These are phyloP conservation scores for Asobara japonica DNA, from an alignment of 1,140 invertebrate species.

Conservation along the genomic window DNA sequence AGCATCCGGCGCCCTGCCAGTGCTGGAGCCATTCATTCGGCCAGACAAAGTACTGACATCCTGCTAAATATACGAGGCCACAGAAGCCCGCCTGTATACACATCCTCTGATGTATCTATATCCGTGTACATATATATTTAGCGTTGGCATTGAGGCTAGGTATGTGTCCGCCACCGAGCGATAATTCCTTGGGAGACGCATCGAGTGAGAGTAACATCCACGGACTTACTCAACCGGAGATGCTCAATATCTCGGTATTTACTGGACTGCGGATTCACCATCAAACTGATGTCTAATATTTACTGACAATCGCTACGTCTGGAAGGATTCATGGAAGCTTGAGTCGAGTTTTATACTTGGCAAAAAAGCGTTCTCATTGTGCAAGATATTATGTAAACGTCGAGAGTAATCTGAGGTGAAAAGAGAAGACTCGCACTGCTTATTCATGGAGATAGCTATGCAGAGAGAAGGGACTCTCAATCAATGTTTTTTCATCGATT, in stretches of 20 bases:
- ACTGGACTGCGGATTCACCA: background rate
- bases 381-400: too few relatives aligned
- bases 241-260: slow-evolving; percentile 11
- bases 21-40: slow-evolving; percentile 49
- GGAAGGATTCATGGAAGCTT: background rate
- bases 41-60: slow-evolving; percentile 56
- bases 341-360: too few relatives aligned
- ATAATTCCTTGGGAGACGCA: slow-evolving; percentile 25
- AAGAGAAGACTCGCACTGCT: too few relatives aligned
- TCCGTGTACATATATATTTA: slow-evolving; percentile 18
- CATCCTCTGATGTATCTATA: slow-evolving; percentile 20
- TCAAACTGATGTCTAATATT: background rate
- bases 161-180: background rate
- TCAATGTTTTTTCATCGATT: too few relatives aligned
- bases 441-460: too few relatives aligned
- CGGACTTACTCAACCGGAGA: background rate
- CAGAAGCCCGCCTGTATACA: slow-evolving; percentile 20
- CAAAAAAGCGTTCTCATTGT: too few relatives aligned
- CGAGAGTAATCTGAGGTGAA: too few relatives aligned
- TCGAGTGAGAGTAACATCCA: slow-evolving; percentile 21
- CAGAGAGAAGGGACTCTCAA: too few relatives aligned
- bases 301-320: background rate
- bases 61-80: slow-evolving; percentile 52
- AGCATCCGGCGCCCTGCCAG: slow-evolving; percentile 37
- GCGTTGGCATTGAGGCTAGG: background rate